phyloP scores from a whole-genome alignment of 2,888 invertebrate genomes.

The Megamerina dolium region DNA sequence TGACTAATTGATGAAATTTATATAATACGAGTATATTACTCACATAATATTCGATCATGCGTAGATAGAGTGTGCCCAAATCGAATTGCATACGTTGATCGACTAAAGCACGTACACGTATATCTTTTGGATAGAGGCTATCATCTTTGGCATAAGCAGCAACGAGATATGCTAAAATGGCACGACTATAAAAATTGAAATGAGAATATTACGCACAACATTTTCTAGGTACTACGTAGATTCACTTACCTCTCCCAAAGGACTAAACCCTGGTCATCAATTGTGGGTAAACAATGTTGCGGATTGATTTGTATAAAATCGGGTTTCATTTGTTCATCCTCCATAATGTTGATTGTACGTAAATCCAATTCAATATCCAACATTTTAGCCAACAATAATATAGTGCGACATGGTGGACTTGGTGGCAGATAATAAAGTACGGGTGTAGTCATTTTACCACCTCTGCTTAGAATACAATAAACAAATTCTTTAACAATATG shows the following conservation, averaged over 20 bases:
- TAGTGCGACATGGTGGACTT: conserved; percentile 58
- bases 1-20: no score
- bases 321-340: conserved; percentile 57
- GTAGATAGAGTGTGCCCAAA: conserved; percentile 53
- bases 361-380: conserved; percentile 57
- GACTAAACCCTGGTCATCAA: conserved; percentile 54
- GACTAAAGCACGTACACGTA: conserved; percentile 55
- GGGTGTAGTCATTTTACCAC: conserved; percentile 45
- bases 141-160: conserved; percentile 58
- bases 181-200: conserved; percentile 33
- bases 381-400: conserved; percentile 56
- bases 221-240: background rate
- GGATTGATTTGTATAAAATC: conserved; percentile 55
- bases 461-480: conserved; percentile 46
- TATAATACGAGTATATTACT: no score
- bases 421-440: conserved; percentile 54
- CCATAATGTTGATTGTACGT: conserved; percentile 53
- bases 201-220: background rate
- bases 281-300: conserved; percentile 55
- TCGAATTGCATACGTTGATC: conserved; percentile 58
- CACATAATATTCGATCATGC: conserved; percentile 54
- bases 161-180: conserved; percentile 57
- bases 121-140: conserved; percentile 56
- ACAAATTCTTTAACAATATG: conserved; percentile 49
- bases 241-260: conserved; percentile 51